Conservation (phyloP, 1,140 invertebrate genomes). For the Coptotermes formosanus region DNA sequence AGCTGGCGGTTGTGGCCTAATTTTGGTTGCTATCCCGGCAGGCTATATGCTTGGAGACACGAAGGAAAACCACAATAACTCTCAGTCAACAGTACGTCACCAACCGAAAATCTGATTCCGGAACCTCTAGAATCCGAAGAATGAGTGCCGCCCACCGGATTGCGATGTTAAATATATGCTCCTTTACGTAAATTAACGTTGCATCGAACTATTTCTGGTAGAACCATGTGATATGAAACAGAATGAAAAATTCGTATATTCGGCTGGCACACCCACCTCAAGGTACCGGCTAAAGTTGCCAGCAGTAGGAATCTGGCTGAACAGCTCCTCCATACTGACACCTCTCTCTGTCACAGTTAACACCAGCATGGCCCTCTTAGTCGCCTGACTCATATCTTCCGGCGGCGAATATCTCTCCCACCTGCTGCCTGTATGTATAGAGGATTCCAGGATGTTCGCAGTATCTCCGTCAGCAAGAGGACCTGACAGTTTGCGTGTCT, state of each 20-base stretch:
- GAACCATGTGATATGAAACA: neutral
- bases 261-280: neutral
- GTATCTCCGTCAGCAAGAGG: neutral
- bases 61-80: too few species aligned
- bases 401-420: neutral
- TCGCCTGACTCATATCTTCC: neutral
- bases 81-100: too few species aligned
- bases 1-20: too few species aligned
- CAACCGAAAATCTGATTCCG: too few species aligned
- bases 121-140: too few species aligned
- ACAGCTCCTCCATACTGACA: neutral
- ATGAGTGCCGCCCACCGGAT: too few species aligned
- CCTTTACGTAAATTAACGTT: too few species aligned
- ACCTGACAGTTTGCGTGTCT: neutral
- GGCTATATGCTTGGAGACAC: too few species aligned
- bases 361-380: slow-evolving; percentile 14
- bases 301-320: neutral
- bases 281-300: neutral
- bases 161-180: too few species aligned
- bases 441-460: neutral
- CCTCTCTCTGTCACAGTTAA: neutral
- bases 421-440: neutral
- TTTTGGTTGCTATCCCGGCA: too few species aligned
- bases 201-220: too few species aligned
- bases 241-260: neutral